Evolutionary conservation across 2,888 invertebrate species (phyloP).

Genomic region (Macaria liturata): DNA sequence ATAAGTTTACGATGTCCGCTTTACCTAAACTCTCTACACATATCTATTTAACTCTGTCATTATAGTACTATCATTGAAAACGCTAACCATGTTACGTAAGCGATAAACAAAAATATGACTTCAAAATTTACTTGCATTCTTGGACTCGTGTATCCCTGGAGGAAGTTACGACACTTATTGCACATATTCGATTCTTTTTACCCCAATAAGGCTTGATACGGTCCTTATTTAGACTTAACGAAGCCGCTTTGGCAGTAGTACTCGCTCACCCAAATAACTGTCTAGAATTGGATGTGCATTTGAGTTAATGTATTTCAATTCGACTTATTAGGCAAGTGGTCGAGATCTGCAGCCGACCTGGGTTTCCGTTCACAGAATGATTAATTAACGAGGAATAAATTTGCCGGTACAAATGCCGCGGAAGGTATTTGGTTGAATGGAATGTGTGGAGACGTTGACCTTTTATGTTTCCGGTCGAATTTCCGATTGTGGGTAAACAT

Average conservation of each 20-base stretch:
- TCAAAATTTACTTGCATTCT: too few species aligned
- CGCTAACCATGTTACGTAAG: too few species aligned
- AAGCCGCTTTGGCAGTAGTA: slow-evolving; percentile 19
- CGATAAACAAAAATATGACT: too few species aligned
- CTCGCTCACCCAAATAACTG: slow-evolving; percentile 25
- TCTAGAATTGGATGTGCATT: slow-evolving; percentile 9
- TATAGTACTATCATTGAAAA: too few species aligned
- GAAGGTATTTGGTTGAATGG: background rate
- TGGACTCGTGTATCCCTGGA: background rate
- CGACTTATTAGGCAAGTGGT: slow-evolving; percentile 28
- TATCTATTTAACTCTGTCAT: too few species aligned
- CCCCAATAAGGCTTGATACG: slow-evolving; percentile 16
- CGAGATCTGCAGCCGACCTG: slow-evolving; percentile 26
- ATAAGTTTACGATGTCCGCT: too few species aligned
- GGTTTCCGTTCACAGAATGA: slow-evolving; percentile 30
- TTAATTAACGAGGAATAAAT: slow-evolving; percentile 2
- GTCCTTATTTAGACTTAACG: slow-evolving; percentile 11
- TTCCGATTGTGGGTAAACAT: too few species aligned
- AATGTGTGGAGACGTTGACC: too few species aligned
- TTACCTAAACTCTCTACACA: too few species aligned
- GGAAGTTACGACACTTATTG: slow-evolving; percentile 13
- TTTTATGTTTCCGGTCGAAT: too few species aligned
- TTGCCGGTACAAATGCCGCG: background rate
- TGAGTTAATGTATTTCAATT: slow-evolving; percentile 21
- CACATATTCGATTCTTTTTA: slow-evolving; percentile 2